phyloP scores from a whole-genome alignment of 2,888 invertebrate species.

The Tubulanus polymorphus region DNA sequence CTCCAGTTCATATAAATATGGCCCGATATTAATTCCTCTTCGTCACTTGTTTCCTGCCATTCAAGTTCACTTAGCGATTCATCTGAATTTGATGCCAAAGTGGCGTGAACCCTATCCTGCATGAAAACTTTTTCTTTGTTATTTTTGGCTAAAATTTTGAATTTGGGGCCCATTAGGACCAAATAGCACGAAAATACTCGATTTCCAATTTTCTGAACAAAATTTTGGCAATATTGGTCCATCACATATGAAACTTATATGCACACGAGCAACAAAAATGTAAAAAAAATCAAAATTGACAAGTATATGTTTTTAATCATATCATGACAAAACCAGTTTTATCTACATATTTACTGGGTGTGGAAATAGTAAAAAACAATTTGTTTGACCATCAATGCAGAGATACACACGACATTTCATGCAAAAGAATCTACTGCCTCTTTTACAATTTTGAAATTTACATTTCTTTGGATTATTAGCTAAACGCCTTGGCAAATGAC shows the following conservation, averaged over 20 bases:
- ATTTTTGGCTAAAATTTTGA: background rate
- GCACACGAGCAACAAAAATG: background rate
- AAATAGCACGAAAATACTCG: background rate
- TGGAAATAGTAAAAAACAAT: too few relatives aligned
- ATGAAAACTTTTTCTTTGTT: background rate
- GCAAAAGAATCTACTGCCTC: background rate
- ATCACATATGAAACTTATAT: background rate
- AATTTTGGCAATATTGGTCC: background rate
- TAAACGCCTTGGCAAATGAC: background rate
- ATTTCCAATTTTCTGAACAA: background rate
- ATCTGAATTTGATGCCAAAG: too few relatives aligned
- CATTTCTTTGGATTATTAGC: constrained; percentile 1
- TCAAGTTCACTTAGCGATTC: too few relatives aligned
- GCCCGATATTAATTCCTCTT: too few relatives aligned
- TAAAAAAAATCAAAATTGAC: too few relatives aligned
- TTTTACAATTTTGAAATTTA: background rate
- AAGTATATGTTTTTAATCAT: too few relatives aligned
- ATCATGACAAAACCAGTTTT: too few relatives aligned
- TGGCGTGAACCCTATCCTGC: background rate
- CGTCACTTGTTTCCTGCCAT: too few relatives aligned
- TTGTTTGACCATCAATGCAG: background rate
- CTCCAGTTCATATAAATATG: too few relatives aligned
- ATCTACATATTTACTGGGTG: too few relatives aligned
- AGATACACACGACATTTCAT: background rate
- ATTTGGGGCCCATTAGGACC: background rate